phyloP scores from a whole-genome alignment of 1,140 invertebrate species.

The Drosophila teissieri region DNA sequence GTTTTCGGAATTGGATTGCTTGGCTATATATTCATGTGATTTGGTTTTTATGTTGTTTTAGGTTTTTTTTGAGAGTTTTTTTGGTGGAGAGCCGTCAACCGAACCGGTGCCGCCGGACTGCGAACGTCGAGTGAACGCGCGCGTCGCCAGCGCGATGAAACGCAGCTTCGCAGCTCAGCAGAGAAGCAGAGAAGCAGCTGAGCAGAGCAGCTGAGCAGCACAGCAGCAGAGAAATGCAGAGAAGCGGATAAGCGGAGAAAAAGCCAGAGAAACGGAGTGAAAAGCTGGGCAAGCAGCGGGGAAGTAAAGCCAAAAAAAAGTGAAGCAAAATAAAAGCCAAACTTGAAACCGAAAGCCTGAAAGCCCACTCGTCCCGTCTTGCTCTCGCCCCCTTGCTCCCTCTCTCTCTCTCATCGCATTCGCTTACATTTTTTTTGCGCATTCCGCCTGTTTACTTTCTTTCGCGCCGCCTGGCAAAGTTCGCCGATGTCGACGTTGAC shows the following conservation, averaged over 20 bases:
- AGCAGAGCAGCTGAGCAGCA: background rate
- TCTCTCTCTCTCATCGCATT: slow-evolving; percentile 8
- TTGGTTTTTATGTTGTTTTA: slow-evolving; percentile 21
- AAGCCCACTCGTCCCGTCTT: slow-evolving; percentile 17
- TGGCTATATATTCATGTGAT: slow-evolving; percentile 23
- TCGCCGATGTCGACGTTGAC: slow-evolving; percentile 34
- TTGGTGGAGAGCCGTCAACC: slow-evolving; percentile 60
- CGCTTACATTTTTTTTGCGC: slow-evolving; percentile 63
- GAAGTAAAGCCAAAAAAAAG: slow-evolving; percentile 44
- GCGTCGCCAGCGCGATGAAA: slow-evolving; percentile 68
- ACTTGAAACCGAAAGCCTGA: slow-evolving; percentile 74
- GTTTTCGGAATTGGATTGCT: slow-evolving; percentile 26
- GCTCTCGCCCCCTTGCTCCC: slow-evolving; percentile 19
- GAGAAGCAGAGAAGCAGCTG: slow-evolving; percentile 1
- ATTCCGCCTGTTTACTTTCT: slow-evolving; percentile 76
- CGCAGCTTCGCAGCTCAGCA: slow-evolving; percentile 52
- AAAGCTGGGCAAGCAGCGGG: slow-evolving; percentile 21
- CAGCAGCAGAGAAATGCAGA: slow-evolving; percentile 11
- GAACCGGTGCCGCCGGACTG: slow-evolving; percentile 82
- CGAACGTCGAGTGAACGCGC: slow-evolving; percentile 82
- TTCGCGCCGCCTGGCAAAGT: slow-evolving; percentile 66
- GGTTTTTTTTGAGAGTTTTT: background rate
- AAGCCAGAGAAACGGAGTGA: slow-evolving; percentile 28
- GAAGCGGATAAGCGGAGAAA: slow-evolving; percentile 11
- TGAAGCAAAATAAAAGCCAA: slow-evolving; percentile 52